A percentile compares a stretch with the other conserved stretches of the same genome.
Conservation (phyloP, 1,140 invertebrate species). For the Hycleus cichorii region DNA sequence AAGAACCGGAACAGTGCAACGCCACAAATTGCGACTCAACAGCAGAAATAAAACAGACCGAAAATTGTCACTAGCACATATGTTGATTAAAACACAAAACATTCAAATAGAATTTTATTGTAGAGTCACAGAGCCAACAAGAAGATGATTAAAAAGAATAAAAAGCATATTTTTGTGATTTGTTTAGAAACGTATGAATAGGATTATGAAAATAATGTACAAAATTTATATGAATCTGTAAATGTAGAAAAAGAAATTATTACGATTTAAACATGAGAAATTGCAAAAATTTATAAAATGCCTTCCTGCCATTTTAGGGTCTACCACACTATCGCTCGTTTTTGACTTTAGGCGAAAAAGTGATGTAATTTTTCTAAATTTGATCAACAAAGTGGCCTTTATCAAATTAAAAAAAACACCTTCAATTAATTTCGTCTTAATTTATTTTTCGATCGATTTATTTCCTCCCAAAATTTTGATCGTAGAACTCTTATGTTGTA, state of each 20-base stretch:
- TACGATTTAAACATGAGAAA: conserved; percentile 29
- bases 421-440: neutral
- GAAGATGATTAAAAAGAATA: neutral
- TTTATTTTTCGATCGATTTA: neutral
- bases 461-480: neutral
- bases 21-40: conserved; percentile 10
- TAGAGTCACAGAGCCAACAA: conserved; percentile 33
- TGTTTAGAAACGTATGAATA: conserved; percentile 35
- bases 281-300: conserved; percentile 36
- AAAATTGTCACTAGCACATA: conserved; percentile 17
- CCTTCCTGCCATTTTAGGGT: conserved; percentile 42
- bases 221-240: conserved; percentile 42
- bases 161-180: conserved; percentile 42
- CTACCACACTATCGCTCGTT: conserved; percentile 27
- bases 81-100: conserved; percentile 1
- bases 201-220: conserved; percentile 40
- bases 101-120: conserved; percentile 18
- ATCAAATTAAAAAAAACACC: conserved; percentile 10
- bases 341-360: conserved; percentile 32
- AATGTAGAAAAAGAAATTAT: conserved; percentile 37
- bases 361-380: conserved; percentile 30
- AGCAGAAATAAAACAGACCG: too few relatives aligned
- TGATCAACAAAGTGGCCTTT: conserved; percentile 34
- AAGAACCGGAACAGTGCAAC: conserved; percentile 8
- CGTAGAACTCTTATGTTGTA: conserved; percentile 18